Base-by-base conservation (phyloP, 1,140 invertebrate species). In the Hyles euphorbiae region DNA sequence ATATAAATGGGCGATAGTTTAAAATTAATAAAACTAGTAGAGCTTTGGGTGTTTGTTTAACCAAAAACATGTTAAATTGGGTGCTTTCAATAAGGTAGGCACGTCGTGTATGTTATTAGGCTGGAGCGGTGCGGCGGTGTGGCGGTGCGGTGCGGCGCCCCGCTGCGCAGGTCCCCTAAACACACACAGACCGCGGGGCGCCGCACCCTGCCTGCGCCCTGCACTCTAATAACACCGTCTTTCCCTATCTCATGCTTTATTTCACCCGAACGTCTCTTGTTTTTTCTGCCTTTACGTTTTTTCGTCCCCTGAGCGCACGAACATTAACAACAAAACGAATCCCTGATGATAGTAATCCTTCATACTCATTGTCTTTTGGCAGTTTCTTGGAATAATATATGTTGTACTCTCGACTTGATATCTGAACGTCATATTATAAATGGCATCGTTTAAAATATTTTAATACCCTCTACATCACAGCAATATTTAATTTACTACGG, bases 151-250 rank as follows among this genome's bases (percentile, higher is more conserved):
- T 65, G 65, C 56, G 72, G 74, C 76, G 67, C 77, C 87, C 87
- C 72, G 78, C 67, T 58, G 84, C 44, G 78, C 53, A 52, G 67
- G 7, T 40, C 58, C 73, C 84, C 83, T 87, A 88, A 89, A 82
- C 85, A 90, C 82, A 90, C 85, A 79, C 87, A 90, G 88, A 90
- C 88, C 77, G 88, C 88, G 87, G 88, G 88, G 81, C 87, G 88
- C 87, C 88, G 75, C 72, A 67, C 76, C 77, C 74, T 72, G 72
- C 76, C 77, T 70, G 62, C 70, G 62, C 72, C 68, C 75, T 72
- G 68, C 71, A 54, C 59, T 81, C 82, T 81, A 88, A 83, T 86
- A 87, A 85, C 80, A 82, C 74, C 71, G 72, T 83, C 78, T 85
- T 85, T 81, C 78, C 83, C 81, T 87, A 70, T 85, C 81, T 83